phyloP scores from a whole-genome alignment of 2,113 vertebrate genomes.

The Promerops cafer region DNA sequence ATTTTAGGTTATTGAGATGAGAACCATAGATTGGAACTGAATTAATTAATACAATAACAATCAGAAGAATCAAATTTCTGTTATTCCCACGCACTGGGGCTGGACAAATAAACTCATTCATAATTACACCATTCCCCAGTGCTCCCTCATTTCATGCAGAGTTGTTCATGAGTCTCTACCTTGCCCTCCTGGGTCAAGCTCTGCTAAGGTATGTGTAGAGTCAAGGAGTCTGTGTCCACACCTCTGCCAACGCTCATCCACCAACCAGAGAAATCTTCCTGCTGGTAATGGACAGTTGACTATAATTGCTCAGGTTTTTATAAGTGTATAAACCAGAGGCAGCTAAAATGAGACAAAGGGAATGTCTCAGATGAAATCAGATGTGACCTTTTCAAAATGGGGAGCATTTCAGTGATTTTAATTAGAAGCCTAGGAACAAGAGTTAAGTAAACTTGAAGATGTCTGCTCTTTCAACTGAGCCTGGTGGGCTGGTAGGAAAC shows the following conservation, averaged over 20 bases:
- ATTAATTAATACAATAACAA: background rate
- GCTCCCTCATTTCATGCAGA: background rate
- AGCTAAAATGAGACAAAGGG: slow-evolving; percentile 26
- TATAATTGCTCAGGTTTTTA: background rate
- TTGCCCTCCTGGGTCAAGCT: background rate
- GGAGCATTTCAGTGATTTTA: slow-evolving; percentile 56
- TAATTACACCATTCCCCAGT: background rate
- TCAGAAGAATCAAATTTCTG: background rate
- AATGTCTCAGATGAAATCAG: slow-evolving; percentile 58
- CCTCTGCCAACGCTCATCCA: background rate
- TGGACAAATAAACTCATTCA: background rate
- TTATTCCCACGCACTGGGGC: background rate
- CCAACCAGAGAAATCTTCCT: background rate
- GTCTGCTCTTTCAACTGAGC: background rate
- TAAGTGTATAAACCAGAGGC: background rate
- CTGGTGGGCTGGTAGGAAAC: background rate
- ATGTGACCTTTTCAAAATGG: slow-evolving; percentile 55
- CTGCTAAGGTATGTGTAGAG: background rate
- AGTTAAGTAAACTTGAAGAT: slow-evolving; percentile 12
- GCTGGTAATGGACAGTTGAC: background rate
- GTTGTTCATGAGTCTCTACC: background rate
- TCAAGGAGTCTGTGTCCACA: background rate
- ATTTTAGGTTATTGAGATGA: background rate
- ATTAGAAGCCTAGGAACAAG: slow-evolving; percentile 45
- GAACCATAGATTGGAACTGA: background rate